Conservation (phyloP, 1,140 invertebrate genomes). For the Ceratosolen solmsi region DNA sequence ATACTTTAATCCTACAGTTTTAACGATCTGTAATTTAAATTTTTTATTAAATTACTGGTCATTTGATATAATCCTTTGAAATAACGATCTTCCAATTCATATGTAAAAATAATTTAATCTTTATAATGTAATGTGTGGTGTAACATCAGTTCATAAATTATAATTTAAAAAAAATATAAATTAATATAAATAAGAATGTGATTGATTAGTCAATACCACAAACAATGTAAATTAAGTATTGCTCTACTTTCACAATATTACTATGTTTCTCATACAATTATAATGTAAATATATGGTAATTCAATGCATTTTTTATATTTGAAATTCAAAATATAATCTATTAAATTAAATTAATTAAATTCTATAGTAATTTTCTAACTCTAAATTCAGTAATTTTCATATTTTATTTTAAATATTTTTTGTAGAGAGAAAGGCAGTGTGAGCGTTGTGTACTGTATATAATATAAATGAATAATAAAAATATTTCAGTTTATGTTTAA, state of each 20-base stretch:
- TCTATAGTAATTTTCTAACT: no score
- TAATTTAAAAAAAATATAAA: not conserved
- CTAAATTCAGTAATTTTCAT: no score
- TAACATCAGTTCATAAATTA: not conserved
- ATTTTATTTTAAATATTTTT: no score
- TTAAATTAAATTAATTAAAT: no score
- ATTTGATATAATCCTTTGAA: conserved; percentile 19
- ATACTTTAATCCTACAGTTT: not conserved
- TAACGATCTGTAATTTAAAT: not conserved
- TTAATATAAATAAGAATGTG: no score
- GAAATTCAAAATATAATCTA: not conserved
- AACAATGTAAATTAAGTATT: not conserved
- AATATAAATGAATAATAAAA: no score
- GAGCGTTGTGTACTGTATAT: no score
- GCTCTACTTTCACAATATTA: not conserved
- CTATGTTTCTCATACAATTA: not conserved
- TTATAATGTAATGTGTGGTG: conserved; percentile 12
- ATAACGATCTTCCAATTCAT: not conserved
- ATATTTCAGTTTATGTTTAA: no score
- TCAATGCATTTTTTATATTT: not conserved
- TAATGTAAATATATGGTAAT: not conserved
- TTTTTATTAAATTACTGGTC: conserved; percentile 8
- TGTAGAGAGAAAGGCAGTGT: no score
- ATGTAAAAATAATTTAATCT: not conserved
- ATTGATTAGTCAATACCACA: no score